phyloP scores from a whole-genome alignment of 2,797 vertebrate species.

The Natrix natrix region DNA sequence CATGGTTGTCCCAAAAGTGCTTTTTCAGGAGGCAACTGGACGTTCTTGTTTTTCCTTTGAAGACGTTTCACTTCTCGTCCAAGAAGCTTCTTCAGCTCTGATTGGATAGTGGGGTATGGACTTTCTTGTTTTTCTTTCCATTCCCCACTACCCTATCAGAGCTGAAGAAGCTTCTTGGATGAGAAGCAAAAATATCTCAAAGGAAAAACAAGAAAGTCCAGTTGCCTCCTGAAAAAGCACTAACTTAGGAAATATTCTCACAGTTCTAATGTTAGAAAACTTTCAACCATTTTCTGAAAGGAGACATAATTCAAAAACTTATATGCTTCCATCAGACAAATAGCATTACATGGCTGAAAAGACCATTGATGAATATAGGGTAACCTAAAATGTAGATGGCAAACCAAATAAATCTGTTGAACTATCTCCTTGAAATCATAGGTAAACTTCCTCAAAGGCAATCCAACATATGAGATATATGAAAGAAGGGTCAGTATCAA shows the following conservation, averaged over 20 bases:
- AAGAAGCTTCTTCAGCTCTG: no score
- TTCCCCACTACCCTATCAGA: no score
- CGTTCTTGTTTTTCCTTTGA: no score
- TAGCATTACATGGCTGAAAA: background rate
- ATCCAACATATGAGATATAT: background rate
- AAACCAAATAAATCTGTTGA: background rate
- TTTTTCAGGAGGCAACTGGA: no score
- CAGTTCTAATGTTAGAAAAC: background rate
- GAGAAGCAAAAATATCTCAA: no score
- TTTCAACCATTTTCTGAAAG: background rate
- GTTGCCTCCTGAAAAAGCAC: no score
- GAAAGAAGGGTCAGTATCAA: background rate
- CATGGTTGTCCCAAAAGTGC: no score
- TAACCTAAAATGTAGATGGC: background rate
- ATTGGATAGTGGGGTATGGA: no score
- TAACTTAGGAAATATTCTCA: background rate
- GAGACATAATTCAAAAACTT: background rate
- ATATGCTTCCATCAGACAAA: background rate
- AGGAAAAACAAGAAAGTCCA: no score
- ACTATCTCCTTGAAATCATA: background rate
- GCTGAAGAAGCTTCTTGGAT: no score
- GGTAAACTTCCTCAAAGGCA: background rate
- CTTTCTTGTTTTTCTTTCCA: no score
- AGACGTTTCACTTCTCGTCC: no score
- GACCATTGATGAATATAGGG: background rate